phyloP scores from a whole-genome alignment of 2,888 invertebrate species.

The Temnothorax ravouxi region DNA sequence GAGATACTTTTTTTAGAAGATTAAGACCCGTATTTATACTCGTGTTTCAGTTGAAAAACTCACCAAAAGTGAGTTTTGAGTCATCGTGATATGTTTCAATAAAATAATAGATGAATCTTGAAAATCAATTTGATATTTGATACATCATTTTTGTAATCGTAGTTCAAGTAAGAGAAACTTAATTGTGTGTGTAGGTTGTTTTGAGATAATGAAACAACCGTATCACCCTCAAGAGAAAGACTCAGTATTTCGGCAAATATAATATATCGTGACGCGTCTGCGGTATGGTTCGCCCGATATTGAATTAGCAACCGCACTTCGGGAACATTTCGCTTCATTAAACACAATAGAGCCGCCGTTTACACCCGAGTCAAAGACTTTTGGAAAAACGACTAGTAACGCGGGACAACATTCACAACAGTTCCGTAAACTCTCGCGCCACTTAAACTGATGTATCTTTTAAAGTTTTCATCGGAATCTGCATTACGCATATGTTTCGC shows the following conservation, averaged over 20 bases:
- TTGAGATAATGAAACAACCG: neutral
- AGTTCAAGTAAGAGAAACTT: too few relatives aligned
- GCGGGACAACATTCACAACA: neutral
- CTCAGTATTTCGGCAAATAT: neutral
- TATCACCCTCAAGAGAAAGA: neutral
- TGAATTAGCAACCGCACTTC: neutral
- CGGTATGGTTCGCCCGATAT: neutral
- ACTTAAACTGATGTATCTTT: neutral
- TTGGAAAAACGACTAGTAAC: neutral
- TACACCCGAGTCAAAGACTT: neutral
- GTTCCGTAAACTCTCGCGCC: neutral
- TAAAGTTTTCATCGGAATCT: neutral
- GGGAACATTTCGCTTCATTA: neutral
- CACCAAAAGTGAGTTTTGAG: too few relatives aligned
- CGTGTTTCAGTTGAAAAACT: too few relatives aligned
- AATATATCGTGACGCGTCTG: neutral
- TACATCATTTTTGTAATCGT: too few relatives aligned
- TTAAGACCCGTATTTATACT: too few relatives aligned
- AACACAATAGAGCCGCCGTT: neutral
- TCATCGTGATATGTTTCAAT: too few relatives aligned
- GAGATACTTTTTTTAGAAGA: too few relatives aligned
- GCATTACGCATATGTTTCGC: neutral
- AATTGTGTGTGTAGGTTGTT: too few relatives aligned
- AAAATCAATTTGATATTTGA: too few relatives aligned
- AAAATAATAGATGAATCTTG: too few relatives aligned